Conservation (phyloP, 2,113 vertebrate species). For the Gallinago media region DNA sequence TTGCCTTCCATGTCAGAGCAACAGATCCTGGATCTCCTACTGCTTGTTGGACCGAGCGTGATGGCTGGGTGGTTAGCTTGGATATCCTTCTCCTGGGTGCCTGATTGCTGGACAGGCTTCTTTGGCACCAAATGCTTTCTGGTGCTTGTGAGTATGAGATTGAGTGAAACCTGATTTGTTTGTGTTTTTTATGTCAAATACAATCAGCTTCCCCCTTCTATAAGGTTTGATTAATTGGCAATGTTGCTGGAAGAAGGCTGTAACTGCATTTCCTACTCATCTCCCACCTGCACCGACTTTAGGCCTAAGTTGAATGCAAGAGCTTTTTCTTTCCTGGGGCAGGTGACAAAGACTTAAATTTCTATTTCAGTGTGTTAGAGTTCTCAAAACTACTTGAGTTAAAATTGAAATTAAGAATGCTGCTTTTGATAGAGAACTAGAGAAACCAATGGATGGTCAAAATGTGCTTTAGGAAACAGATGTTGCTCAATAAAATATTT, state of each 20-base stretch:
- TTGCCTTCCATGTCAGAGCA: fast-evolving
- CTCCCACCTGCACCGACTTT: neutral
- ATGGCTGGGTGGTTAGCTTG: neutral
- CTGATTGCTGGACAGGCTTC: neutral
- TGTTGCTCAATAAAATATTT: neutral
- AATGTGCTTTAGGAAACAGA: neutral
- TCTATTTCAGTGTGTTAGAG: neutral
- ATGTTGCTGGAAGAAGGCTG: fast-evolving
- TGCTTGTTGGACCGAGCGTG: neutral
- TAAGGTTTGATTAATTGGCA: neutral
- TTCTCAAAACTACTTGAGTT: neutral
- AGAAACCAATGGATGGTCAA: neutral
- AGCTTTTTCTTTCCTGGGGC: neutral
- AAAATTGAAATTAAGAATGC: neutral
- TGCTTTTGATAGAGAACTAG: neutral
- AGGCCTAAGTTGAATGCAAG: neutral
- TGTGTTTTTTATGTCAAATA: neutral
- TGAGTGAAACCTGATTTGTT: neutral
- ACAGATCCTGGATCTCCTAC: neutral
- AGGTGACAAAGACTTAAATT: neutral
- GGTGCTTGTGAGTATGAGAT: neutral
- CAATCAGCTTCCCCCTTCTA: neutral
- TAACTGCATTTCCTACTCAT: neutral
- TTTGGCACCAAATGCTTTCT: neutral
- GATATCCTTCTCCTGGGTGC: neutral